These are phyloP conservation scores for Eulithis prunata DNA, from an alignment of 2,888 invertebrate genomes.

Conservation along the genomic window DNA sequence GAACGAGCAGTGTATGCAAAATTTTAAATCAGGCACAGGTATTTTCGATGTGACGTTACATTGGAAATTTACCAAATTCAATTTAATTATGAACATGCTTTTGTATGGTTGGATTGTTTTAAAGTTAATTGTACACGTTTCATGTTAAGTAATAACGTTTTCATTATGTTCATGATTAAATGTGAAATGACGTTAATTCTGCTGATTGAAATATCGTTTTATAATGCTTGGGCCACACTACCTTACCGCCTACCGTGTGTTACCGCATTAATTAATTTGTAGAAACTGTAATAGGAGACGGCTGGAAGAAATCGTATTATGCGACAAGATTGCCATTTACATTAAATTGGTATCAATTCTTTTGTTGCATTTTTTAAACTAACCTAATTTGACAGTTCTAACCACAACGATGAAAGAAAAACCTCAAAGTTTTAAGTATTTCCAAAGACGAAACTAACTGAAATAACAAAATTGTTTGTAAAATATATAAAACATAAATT, in stretches of 20 bases:
- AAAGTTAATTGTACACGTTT: constrained; percentile 16
- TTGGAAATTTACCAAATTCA: constrained; percentile 21
- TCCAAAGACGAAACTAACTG: constrained; percentile 29
- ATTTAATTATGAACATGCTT: constrained; percentile 20
- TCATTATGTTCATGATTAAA: constrained; percentile 3
- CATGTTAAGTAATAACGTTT: constrained; percentile 10
- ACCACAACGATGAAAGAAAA: constrained; percentile 26
- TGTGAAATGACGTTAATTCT: not conserved
- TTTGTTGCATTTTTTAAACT: constrained; percentile 13
- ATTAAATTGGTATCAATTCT: not conserved
- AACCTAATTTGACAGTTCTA: not conserved
- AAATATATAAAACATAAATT: constrained; percentile 26
- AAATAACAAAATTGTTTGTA: constrained; percentile 23
- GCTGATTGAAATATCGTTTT: not conserved
- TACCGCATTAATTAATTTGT: too few species aligned
- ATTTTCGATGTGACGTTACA: constrained; percentile 23
- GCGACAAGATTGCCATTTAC: too few species aligned
- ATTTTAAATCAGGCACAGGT: constrained; percentile 22
- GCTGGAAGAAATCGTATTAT: too few species aligned
- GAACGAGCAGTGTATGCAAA: constrained; percentile 31
- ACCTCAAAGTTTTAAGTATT: constrained; percentile 26
- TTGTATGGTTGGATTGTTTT: constrained; percentile 14
- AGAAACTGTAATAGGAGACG: too few species aligned
- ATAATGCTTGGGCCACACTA: not conserved
- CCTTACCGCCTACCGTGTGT: not conserved